These are phyloP conservation scores for Hemitrygon akajei DNA, from an alignment of 2,797 vertebrate genomes.

Conservation along the genomic window DNA sequence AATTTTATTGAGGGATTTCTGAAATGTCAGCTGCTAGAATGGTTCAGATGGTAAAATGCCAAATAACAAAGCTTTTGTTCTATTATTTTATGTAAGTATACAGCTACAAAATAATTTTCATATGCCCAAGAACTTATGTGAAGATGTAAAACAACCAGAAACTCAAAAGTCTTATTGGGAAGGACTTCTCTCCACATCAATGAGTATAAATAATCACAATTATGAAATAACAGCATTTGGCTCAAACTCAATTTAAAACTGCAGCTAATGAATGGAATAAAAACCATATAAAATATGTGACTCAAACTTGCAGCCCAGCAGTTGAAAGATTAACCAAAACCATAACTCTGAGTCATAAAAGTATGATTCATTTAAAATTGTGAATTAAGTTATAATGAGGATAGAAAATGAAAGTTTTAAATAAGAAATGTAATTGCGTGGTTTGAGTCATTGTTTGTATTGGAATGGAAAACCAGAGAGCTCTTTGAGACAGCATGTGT, in stretches of 20 bases:
- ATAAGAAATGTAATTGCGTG: neutral
- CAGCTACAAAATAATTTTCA: neutral
- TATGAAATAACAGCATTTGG: neutral
- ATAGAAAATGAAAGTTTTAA: neutral
- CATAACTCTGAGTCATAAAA: neutral
- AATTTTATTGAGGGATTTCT: too few species aligned
- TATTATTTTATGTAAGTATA: neutral
- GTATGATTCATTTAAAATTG: constrained; percentile 8
- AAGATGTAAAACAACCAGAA: neutral
- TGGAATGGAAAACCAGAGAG: neutral
- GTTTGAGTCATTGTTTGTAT: constrained; percentile 28
- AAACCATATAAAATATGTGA: neutral
- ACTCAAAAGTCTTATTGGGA: neutral
- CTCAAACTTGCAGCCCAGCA: neutral
- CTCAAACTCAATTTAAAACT: neutral
- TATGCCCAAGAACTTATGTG: neutral
- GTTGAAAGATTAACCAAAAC: neutral
- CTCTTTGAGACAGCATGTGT: neutral
- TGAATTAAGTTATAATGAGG: neutral
- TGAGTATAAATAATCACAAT: neutral
- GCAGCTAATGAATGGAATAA: neutral
- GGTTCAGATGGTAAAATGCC: too few species aligned
- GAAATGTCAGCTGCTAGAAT: too few species aligned
- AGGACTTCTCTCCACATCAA: neutral
- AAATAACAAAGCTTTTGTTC: too few species aligned